A percentile compares a stretch with the other conserved stretches of the same genome.
Evolutionary conservation across 2,797 vertebrate species (phyloP).

Genomic region (Epinephelus coioides): DNA sequence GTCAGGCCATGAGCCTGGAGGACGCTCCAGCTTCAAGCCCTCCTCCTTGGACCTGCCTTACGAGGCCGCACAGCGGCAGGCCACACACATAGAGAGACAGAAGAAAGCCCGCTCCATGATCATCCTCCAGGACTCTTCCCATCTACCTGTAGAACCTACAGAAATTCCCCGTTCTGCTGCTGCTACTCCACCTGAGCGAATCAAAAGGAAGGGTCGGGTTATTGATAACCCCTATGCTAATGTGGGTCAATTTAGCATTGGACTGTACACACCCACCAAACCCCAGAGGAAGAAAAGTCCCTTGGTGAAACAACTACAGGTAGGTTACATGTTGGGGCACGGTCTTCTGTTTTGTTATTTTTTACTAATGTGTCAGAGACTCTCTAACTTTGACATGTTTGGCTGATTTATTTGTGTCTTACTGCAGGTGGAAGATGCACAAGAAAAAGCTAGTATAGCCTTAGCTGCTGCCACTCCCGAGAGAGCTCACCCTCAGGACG

Average conservation of each 20-base stretch:
- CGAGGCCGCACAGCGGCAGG: slow-evolving; percentile 87
- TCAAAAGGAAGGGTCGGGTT: slow-evolving; percentile 92
- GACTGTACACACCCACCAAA: slow-evolving; percentile 95
- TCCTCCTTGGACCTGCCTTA: slow-evolving; percentile 84
- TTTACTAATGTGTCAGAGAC: not conserved
- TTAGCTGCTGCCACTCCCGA: slow-evolving; percentile 91
- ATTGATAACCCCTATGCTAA: slow-evolving; percentile 99
- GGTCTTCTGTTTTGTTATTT: not conserved
- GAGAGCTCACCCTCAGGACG: slow-evolving; percentile 95
- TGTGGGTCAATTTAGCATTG: slow-evolving; percentile 95
- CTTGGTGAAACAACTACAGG: slow-evolving; percentile 96
- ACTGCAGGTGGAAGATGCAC: slow-evolving; percentile 95
- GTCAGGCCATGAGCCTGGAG: slow-evolving; percentile 91
- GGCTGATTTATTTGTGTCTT: slow-evolving; percentile 27
- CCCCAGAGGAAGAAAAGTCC: slow-evolving; percentile 98
- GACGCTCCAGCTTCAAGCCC: slow-evolving; percentile 96
- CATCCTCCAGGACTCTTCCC: slow-evolving; percentile 96
- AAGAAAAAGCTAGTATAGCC: slow-evolving; percentile 94
- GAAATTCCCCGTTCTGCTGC: slow-evolving; percentile 91
- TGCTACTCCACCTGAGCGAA: slow-evolving; percentile 92
- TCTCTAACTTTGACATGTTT: not conserved
- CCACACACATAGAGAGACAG: slow-evolving; percentile 93
- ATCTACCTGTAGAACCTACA: slow-evolving; percentile 91
- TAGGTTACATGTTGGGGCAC: slow-evolving; percentile 31
- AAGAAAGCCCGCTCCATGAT: slow-evolving; percentile 99